Conservation (phyloP, 2,797 vertebrate species). For the Echiichthys vipera region DNA sequence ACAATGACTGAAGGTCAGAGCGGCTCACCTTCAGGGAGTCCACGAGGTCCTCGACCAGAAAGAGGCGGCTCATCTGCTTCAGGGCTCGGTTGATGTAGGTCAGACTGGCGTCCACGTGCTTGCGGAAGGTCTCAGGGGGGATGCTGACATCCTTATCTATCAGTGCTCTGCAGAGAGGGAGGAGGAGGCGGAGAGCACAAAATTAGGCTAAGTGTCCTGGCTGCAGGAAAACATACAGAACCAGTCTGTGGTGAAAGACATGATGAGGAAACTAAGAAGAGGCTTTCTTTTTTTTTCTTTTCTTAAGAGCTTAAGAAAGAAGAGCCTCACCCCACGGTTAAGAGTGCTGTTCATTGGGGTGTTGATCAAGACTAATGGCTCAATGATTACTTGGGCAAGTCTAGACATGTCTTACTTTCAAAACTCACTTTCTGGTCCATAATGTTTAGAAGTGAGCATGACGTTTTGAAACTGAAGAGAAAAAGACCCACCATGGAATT, state of each 20-base stretch:
- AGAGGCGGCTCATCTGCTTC: conserved; percentile 90
- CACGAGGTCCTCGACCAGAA: conserved; percentile 93
- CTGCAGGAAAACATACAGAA: conserved; percentile 19
- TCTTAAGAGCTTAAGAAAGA: too few species aligned
- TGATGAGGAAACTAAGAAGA: background rate
- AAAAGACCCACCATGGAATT: background rate
- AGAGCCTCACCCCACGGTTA: too few species aligned
- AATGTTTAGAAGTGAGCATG: background rate
- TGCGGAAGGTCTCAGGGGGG: conserved; percentile 92
- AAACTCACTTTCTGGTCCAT: background rate
- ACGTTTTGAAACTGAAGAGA: background rate
- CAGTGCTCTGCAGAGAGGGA: conserved; percentile 82
- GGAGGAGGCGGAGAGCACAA: conserved; percentile 47
- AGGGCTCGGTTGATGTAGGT: conserved; percentile 89
- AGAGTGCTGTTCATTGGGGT: too few species aligned
- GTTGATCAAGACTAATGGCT: background rate
- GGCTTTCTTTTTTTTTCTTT: background rate
- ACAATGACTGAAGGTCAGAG: background rate
- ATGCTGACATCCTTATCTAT: conserved; percentile 92
- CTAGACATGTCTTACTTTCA: background rate
- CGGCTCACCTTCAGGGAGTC: conserved; percentile 93
- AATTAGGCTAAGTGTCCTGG: conserved; percentile 35
- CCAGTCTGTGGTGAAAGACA: background rate
- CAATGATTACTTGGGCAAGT: background rate
- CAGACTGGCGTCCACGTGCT: conserved; percentile 87